Evolutionary conservation across 53 echinoderm and acorn worm species (phyloP).

Genomic region (Echinometra lucunter): DNA sequence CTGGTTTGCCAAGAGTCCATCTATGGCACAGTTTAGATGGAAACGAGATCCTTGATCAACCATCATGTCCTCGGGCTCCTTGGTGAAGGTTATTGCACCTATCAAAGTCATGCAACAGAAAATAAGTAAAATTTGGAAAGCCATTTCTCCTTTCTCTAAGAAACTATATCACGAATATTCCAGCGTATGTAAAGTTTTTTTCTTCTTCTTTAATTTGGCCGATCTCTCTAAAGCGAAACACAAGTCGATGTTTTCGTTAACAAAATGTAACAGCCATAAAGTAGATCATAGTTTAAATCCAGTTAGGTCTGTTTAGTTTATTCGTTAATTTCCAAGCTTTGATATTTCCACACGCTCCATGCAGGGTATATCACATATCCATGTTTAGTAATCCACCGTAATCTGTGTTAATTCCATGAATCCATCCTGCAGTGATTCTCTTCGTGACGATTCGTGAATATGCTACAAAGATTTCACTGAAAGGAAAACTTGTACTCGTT

Average conservation of each 20-base stretch:
- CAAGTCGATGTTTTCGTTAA: neutral
- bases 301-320: neutral
- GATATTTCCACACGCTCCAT: neutral
- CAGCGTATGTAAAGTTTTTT: neutral
- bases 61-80: conserved; percentile 75
- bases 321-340: neutral
- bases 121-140: neutral
- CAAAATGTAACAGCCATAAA: neutral
- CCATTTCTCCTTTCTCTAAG: neutral
- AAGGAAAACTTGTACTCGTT: neutral
- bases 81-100: conserved; percentile 47
- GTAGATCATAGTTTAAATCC: neutral
- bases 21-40: conserved; percentile 70
- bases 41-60: conserved; percentile 73
- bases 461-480: neutral
- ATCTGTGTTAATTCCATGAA: conserved; percentile 14
- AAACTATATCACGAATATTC: neutral
- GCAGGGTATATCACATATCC: neutral
- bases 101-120: neutral
- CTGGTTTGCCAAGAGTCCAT: conserved; percentile 70
- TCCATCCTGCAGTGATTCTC: neutral
- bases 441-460: neutral
- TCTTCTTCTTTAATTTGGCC: neutral
- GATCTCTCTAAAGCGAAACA: neutral
- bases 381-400: neutral